These are phyloP conservation scores for Quadroppia sp. DNA, from an alignment of 2,888 invertebrate species.

Conservation along the genomic window DNA sequence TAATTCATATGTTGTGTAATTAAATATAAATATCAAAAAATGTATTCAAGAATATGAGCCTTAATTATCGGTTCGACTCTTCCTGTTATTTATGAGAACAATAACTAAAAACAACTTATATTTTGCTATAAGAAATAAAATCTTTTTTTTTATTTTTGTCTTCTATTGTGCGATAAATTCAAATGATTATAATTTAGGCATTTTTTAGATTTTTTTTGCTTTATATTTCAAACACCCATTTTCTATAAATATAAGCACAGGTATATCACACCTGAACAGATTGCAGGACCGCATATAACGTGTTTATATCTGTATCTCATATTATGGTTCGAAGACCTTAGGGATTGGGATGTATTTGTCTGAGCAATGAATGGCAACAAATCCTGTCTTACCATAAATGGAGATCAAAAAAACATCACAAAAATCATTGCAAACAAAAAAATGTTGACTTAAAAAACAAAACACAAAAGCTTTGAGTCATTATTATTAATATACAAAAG, in stretches of 20 bases:
- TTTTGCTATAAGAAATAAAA: background rate
- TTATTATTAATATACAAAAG: no score
- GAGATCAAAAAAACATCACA: background rate
- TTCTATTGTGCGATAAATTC: background rate
- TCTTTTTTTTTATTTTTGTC: no score
- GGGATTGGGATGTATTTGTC: slow-evolving; percentile 1
- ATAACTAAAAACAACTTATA: background rate
- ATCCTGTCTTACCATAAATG: background rate
- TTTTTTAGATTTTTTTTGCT: background rate
- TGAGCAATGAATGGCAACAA: background rate
- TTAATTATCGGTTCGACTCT: background rate
- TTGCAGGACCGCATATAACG: slow-evolving; percentile 18
- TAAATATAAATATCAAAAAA: no score
- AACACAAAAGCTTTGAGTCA: no score
- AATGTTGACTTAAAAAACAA: no score
- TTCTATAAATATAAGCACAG: slow-evolving; percentile 3
- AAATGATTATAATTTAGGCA: background rate
- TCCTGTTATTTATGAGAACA: slow-evolving; percentile 25
- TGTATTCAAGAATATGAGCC: background rate
- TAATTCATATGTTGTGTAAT: slow-evolving; percentile 6
- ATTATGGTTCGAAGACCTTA: slow-evolving; percentile 15
- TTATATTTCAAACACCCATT: background rate
- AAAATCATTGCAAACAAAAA: no score
- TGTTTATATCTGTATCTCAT: background rate
- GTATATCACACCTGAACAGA: slow-evolving; percentile 31